Evolutionary conservation across 2,113 vertebrate species (phyloP).

Genomic region (Microcebus tavaratra): DNA sequence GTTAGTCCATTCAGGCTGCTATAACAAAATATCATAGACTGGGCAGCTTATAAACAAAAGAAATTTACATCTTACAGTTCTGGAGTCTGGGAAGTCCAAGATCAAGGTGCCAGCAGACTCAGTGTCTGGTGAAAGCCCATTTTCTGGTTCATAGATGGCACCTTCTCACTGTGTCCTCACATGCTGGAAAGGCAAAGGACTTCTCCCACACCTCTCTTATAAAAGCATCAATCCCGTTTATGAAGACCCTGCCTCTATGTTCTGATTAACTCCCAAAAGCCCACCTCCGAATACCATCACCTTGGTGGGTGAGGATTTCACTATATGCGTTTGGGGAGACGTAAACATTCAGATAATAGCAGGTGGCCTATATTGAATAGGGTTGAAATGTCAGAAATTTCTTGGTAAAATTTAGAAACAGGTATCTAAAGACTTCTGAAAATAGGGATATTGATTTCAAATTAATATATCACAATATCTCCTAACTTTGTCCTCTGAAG

Average conservation of each 20-base stretch:
- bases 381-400: background rate
- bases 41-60: background rate
- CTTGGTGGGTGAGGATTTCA: background rate
- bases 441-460: background rate
- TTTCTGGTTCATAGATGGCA: background rate
- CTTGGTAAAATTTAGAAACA: background rate
- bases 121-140: background rate
- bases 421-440: background rate
- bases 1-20: background rate
- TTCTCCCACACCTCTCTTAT: background rate
- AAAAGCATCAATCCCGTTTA: background rate
- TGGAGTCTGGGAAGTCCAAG: background rate
- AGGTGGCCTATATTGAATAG: background rate
- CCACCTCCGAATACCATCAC: background rate
- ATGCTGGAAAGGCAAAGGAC: background rate
- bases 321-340: fast-evolving
- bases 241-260: background rate
- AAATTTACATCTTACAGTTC: background rate
- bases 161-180: background rate
- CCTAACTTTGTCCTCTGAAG: background rate
- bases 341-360: background rate
- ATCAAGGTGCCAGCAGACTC: background rate
- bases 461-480: background rate
- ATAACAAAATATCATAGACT: background rate
- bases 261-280: background rate